Evolutionary conservation across 2,113 vertebrate species (phyloP), one percentile per base, ranked within the genome.

Genomic region (Synodontis membranacea): DNA sequence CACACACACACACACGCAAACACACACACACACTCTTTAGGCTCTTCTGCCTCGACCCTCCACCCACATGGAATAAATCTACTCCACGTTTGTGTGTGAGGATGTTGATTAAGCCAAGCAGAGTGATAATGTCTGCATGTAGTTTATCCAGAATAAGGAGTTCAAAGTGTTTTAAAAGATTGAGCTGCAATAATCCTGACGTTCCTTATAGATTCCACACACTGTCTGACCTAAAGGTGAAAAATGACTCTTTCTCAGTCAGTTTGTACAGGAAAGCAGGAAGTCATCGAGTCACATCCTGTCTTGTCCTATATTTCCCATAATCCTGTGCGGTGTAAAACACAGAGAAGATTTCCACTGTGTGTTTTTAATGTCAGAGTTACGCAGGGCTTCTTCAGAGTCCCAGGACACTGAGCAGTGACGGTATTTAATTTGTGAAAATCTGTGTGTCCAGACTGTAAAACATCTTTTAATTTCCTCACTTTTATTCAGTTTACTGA

Each of bases 51-150:
- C 89, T 86, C 87, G 87, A 54, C 52, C 80, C 88, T 81, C 46
- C 31, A 70, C 70, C 28, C 79, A 85, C 85, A 76, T 58, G 42
- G 56, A 91, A 70, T 86, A 89, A 83, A 86, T 86, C 86, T 90
- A 87, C 89, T 88, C 88, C 87, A 5, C 23, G 21, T 28, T 23
- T 44, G 39, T 74, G 10, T 74, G 68, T 72, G 88, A 90, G 89
- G 88, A 25, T 81, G 56, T 93, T 93, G 91, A 93, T 93, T 92
- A 91, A 93, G 92, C 85, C 83, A 54, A 74, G 88, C 89, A 87
- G 86, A 82, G 81, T 39, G 87, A 86, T 90, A 80, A 75, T 86
- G 80, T 84, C 84, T 84, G 87, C 86, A 50, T 84, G 79, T 79
- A 72, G 86, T 88, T 88, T 64, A 72, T 74, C 23, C 66, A 48